Evolutionary conservation across 2,797 vertebrate genomes (phyloP).

Genomic region (Sebastes umbrosus): DNA sequence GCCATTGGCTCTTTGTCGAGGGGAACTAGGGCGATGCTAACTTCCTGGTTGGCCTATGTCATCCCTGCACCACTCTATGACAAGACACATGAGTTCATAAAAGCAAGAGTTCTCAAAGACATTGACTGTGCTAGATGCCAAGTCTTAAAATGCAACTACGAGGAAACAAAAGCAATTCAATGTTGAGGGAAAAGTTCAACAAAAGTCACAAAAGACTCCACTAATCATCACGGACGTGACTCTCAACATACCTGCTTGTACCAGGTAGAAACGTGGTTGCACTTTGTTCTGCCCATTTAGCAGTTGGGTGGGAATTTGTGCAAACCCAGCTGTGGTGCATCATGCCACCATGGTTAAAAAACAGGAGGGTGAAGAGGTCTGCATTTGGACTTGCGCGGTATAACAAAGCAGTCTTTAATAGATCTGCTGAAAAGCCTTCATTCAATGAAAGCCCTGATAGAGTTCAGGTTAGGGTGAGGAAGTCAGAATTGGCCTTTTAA

Average conservation of each 20-base stretch:
- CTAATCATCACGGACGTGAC: not conserved
- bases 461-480: constrained; percentile 60
- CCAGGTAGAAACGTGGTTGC: not conserved
- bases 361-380: constrained; percentile 26
- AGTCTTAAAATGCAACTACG: not conserved
- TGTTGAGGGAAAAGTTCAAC: not conserved
- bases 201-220: not conserved
- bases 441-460: constrained; percentile 34
- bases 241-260: not conserved
- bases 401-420: constrained; percentile 59
- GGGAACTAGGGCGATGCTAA: no score
- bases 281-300: not conserved
- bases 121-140: not conserved
- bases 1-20: no score
- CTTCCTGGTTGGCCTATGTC: not conserved
- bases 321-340: constrained; percentile 35
- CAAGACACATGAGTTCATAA: not conserved
- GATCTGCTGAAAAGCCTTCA: constrained; percentile 44
- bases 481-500: constrained; percentile 46
- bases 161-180: not conserved
- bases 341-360: constrained; percentile 35
- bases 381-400: constrained; percentile 34
- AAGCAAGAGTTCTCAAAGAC: constrained; percentile 5
- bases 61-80: not conserved
- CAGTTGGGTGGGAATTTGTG: constrained; percentile 32